Evolutionary conservation across 2,113 vertebrate genomes (phyloP).

Genomic region (Nymphicus hollandicus): DNA sequence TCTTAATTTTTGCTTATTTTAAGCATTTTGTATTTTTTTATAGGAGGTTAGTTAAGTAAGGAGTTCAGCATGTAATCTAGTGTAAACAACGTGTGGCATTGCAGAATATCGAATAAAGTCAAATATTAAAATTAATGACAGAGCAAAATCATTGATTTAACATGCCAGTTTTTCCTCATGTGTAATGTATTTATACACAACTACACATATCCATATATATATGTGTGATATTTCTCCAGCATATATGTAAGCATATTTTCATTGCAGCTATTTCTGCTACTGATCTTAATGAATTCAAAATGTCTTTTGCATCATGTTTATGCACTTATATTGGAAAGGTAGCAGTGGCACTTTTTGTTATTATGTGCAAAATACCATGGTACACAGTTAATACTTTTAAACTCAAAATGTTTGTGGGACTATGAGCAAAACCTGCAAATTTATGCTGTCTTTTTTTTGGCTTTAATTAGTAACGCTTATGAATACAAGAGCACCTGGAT

Average conservation of each 20-base stretch:
- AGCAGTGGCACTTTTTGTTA: background rate
- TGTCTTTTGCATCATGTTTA: background rate
- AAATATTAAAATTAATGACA: background rate
- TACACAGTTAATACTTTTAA: background rate
- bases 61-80: background rate
- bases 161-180: background rate
- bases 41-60: background rate
- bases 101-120: background rate
- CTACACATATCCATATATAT: background rate
- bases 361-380: background rate
- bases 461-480: background rate
- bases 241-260: background rate
- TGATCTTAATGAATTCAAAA: background rate
- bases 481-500: background rate
- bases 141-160: background rate
- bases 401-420: background rate
- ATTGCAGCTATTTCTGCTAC: background rate
- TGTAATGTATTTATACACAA: background rate
- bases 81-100: background rate
- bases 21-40: background rate
- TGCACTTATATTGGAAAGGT: background rate
- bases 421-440: background rate
- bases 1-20: background rate
- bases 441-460: background rate
- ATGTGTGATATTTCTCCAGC: background rate